These are phyloP conservation scores for Tridacna gigas DNA, from an alignment of 2,888 invertebrate genomes.

Conservation along the genomic window DNA sequence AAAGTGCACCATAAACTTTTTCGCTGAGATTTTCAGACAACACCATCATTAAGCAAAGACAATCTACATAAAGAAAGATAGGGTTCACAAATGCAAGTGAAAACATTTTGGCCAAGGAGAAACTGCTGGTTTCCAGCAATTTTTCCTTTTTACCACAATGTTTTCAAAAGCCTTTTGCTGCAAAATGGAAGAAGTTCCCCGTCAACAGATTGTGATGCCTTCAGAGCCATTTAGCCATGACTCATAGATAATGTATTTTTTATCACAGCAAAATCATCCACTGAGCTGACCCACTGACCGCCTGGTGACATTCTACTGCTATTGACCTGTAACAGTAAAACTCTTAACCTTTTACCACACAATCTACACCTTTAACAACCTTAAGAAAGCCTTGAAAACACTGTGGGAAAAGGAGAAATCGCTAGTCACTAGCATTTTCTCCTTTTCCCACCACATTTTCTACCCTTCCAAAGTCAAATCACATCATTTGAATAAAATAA, in stretches of 20 bases:
- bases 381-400: no score
- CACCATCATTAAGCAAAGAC: neutral
- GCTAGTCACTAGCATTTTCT: no score
- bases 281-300: neutral
- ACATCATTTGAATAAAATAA: no score
- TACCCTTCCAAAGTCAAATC: no score
- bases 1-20: neutral
- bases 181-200: neutral
- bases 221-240: neutral
- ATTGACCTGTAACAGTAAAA: neutral
- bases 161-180: neutral
- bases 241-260: constrained; percentile 1
- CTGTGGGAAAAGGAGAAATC: no score
- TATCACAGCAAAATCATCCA: neutral
- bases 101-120: neutral
- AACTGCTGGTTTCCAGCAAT: neutral
- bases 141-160: neutral
- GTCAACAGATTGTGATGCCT: neutral
- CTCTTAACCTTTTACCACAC: neutral
- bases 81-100: neutral
- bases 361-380: no score
- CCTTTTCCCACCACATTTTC: no score
- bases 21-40: neutral
- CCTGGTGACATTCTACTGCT: neutral
- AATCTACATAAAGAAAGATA: neutral